A percentile compares a stretch with the other conserved stretches of the same genome.
Conservation (phyloP, 1,140 invertebrate species). For the Achatina immaculata region DNA sequence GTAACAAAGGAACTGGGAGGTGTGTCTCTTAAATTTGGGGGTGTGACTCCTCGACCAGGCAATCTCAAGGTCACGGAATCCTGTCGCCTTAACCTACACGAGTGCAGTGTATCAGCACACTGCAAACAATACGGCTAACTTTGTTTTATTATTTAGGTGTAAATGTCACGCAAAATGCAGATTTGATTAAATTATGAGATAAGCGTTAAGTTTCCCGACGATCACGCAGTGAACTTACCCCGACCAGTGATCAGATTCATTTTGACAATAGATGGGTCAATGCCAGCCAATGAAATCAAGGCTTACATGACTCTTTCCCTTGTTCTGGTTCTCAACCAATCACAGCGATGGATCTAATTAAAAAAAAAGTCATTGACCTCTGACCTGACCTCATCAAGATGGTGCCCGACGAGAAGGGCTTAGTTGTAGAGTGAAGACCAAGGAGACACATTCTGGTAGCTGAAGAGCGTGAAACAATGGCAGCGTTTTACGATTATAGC, state of each 20-base stretch:
- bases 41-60: background rate
- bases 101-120: too few relatives aligned
- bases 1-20: background rate
- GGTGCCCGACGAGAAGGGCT: background rate
- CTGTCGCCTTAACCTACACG: too few relatives aligned
- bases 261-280: background rate
- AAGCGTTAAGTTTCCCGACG: background rate
- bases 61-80: background rate
- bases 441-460: too few relatives aligned
- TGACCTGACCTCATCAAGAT: background rate
- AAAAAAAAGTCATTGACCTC: background rate
- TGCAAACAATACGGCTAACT: too few relatives aligned
- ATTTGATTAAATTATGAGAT: background rate
- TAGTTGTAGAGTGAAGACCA: too few relatives aligned
- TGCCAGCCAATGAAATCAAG: background rate
- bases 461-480: too few relatives aligned
- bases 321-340: background rate
- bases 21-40: background rate
- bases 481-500: conserved; percentile 25
- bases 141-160: background rate
- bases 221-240: background rate
- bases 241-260: background rate
- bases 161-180: background rate
- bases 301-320: background rate
- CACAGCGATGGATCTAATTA: background rate